Evolutionary conservation across 2,888 invertebrate genomes (phyloP), one percentile per base, ranked within the genome.

Genomic region (Drymonia ruficornis): DNA sequence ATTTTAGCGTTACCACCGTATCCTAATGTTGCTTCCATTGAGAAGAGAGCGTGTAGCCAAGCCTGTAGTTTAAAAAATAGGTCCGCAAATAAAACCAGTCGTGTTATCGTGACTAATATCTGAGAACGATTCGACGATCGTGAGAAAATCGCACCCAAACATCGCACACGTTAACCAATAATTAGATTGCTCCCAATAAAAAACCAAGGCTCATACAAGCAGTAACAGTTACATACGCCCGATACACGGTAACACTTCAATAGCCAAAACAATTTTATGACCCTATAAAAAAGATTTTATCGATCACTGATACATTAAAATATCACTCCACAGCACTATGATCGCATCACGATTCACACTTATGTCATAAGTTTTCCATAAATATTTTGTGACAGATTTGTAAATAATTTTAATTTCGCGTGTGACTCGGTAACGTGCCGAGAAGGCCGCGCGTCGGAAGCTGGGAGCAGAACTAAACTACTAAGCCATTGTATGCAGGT

Each of bases 401-500:
- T 54, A 52, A 56, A 31, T 54, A 52, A 67, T 56, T 61, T 60
- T 54, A 65, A 68, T 68, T 70, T 58, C 61, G 59, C 62, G 70
- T 70, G 71, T 70, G 77, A 73, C 72, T 72, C 76, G 73, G 69
- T 67, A 61, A 66, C 67, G 71, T 72, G 72, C 76, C 79, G 74
- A 82, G 80, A 81, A 81, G 81, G 83, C 85, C 85, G 83, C 83
- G 82, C 88, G 89, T 84, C 85, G 84, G 88, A 89, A 86, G 87
- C 91, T 89, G 90, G 76, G 87, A 85, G 83, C 84, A 79, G 81
- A 87, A 88, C 84, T 84, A 86, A 83, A 86, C 90, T 86, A 83
- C 85, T 81, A 84, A 84, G 77, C 93, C 86, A 89, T 94, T 94
- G 85, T 94, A 93, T 82, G 93, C 89, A 85, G 91, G 91, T 87